Evolutionary conservation across 2,888 invertebrate species (phyloP).

Genomic region (Candidula unifasciata): DNA sequence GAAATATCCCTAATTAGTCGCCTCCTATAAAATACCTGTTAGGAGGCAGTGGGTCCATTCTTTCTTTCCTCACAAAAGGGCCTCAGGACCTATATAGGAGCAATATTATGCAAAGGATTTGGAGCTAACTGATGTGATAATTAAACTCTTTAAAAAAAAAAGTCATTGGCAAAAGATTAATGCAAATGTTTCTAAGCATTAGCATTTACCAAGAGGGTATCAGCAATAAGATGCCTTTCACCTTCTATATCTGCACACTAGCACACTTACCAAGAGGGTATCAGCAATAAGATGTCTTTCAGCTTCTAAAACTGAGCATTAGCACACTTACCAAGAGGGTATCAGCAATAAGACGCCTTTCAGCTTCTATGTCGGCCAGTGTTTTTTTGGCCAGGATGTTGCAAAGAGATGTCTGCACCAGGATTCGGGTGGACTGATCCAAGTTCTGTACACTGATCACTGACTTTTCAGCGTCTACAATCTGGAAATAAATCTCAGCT

Average conservation of each 20-base stretch:
- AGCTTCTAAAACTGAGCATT: constrained; percentile 56
- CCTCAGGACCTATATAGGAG: too few relatives aligned
- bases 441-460: constrained; percentile 77
- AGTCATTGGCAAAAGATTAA: too few relatives aligned
- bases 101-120: too few relatives aligned
- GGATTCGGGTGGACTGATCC: constrained; percentile 75
- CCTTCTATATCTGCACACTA: not conserved
- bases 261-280: constrained; percentile 64
- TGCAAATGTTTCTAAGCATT: too few relatives aligned
- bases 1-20: too few relatives aligned
- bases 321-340: constrained; percentile 64
- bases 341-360: constrained; percentile 61
- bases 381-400: constrained; percentile 74
- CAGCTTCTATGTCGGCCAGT: constrained; percentile 69
- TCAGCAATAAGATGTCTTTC: constrained; percentile 62
- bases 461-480: constrained; percentile 76
- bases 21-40: too few relatives aligned
- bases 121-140: too few relatives aligned
- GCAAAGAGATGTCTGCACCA: constrained; percentile 77
- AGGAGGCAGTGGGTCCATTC: too few relatives aligned
- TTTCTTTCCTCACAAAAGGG: too few relatives aligned
- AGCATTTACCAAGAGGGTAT: constrained; percentile 65
- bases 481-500: constrained; percentile 78
- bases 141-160: too few relatives aligned
- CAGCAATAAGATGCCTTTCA: constrained; percentile 60